Evolutionary conservation across 2,888 invertebrate species (phyloP), one percentile per base, ranked within the genome.

Genomic region (Ennomos fuscantarius): DNA sequence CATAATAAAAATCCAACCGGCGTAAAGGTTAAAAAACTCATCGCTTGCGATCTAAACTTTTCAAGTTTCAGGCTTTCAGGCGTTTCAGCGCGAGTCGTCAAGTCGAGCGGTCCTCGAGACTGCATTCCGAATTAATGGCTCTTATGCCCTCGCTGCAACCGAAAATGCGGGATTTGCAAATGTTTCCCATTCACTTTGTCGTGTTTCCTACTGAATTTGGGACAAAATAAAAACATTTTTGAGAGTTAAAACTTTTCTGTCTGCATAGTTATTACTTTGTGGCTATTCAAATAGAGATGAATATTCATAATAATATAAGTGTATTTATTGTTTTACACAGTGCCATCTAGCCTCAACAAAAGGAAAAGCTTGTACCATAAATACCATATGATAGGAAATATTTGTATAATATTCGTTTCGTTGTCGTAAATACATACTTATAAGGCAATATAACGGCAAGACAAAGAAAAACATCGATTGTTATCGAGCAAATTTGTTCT

Each of bases 61-160:
- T 9, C 34, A 55, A 44, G 41, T 42, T 40, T 13, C 33, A 31
- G 45, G 50, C 56, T 57, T 56, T 47, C 56, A 57, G 56, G 45
- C 45, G 51, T 57, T 56, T 47, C 56, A 57, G 56, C 42, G 46
- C 37, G 51, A 41, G 6, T 6, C 24, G 24, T 24, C 24, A 24
- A 42, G 51, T 51, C 51, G 51, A 51, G 51, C 12, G 12, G 37
- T 47, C 50, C 56, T 57, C 9, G 15, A 57, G 46, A 15, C 47
- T 57, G 56, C 56, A 57, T 57, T 57, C 37, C 42, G 56, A 57
- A 57, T 57, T 57, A 57, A 57, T 57, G 46, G 51, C 37, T 44
- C 43, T 39, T 24, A 34, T 15, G 51, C 37, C 37, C n/a, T 8
- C 39, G 41, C 48, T 47, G 51, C 51, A 47, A 24, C 56, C 51